These are phyloP conservation scores for Crocidura indochinensis DNA, from an alignment of 2,797 vertebrate species.

Conservation along the genomic window DNA sequence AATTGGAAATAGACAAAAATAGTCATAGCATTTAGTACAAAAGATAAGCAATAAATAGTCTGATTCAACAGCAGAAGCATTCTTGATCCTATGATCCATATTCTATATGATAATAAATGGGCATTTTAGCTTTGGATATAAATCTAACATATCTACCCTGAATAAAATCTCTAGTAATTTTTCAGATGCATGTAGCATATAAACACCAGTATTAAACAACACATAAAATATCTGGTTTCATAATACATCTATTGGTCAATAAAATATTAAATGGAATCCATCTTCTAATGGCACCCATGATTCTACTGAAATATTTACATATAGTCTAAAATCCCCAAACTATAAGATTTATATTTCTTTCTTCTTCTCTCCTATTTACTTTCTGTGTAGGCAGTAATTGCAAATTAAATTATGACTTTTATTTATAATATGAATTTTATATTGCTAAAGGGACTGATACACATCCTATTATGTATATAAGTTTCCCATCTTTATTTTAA, in stretches of 20 bases:
- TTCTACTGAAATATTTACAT: neutral
- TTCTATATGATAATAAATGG: neutral
- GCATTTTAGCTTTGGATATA: neutral
- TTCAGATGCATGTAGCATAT: neutral
- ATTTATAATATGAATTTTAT: too few relatives aligned
- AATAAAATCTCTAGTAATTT: neutral
- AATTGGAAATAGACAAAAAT: too few relatives aligned
- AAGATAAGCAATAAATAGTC: neutral
- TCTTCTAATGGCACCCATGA: neutral
- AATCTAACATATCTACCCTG: neutral
- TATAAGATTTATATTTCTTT: neutral
- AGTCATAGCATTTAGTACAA: neutral
- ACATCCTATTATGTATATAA: neutral
- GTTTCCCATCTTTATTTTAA: neutral
- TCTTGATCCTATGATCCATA: neutral
- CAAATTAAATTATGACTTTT: neutral
- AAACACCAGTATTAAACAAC: neutral
- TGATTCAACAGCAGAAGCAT: neutral
- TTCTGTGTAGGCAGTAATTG: neutral
- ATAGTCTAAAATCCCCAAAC: neutral
- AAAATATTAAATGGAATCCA: neutral
- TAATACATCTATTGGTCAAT: neutral
- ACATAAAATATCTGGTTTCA: neutral
- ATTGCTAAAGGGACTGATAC: rapidly evolving
- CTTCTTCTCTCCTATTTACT: neutral